Percentiles rank a stretch among this genome's conserved stretches.
phyloP scores from a whole-genome alignment of 2,888 invertebrate species.

The Micoletzkya japonica region DNA sequence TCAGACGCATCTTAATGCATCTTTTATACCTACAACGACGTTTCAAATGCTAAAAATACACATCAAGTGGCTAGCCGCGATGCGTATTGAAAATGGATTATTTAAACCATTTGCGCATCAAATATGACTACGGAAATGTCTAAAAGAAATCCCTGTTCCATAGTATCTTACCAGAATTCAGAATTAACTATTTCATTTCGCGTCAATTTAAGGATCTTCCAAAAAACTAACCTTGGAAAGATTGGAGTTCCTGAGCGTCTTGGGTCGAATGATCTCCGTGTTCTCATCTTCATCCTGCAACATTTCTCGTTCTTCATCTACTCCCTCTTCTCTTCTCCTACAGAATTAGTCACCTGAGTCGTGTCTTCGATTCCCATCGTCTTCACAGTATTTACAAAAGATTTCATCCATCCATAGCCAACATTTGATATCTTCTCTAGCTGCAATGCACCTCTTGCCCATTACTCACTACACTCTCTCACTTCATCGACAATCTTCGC shows the following conservation, averaged over 20 bases:
- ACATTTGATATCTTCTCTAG: conserved; percentile 30
- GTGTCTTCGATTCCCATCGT: conserved; percentile 58
- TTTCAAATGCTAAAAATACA: not conserved
- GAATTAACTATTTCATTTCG: too few species aligned
- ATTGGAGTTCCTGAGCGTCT: conserved; percentile 40
- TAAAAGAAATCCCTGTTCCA: too few species aligned
- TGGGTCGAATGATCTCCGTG: conserved; percentile 51
- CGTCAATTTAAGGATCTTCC: too few species aligned
- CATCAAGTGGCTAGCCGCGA: too few species aligned
- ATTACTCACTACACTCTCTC: not conserved
- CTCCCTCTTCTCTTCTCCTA: not conserved
- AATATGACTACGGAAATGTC: too few species aligned
- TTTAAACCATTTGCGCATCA: not conserved
- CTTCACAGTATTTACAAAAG: conserved; percentile 54
- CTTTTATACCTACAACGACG: not conserved
- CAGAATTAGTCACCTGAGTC: conserved; percentile 32
- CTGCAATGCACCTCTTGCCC: not conserved
- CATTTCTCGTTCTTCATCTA: not conserved
- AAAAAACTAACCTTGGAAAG: conserved; percentile 38
- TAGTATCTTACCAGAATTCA: too few species aligned
- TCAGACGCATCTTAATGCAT: conserved; percentile 23
- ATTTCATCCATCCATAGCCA: conserved; percentile 54
- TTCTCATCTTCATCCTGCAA: conserved; percentile 48
- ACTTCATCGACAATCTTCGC: conserved; percentile 2
- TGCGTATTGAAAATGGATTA: not conserved